Evolutionary conservation across 1,140 invertebrate genomes (phyloP).

Genomic region (Cyclina sinensis): DNA sequence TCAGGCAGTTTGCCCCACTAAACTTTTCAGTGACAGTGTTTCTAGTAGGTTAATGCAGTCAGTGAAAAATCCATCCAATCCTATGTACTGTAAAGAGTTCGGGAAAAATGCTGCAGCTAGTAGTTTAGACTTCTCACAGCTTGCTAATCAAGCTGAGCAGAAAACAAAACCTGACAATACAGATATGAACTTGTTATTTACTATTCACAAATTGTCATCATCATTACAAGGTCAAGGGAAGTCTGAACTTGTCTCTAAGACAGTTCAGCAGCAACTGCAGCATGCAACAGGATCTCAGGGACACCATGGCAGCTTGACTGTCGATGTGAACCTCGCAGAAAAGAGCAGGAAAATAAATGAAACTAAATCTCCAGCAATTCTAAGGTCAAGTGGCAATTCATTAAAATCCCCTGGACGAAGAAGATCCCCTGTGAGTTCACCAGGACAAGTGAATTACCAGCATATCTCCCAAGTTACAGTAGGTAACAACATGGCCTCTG

Average conservation of each 20-base stretch:
- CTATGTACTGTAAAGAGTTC: conserved; percentile 52
- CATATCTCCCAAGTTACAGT: neutral
- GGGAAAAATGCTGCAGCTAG: neutral
- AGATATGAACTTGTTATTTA: conserved; percentile 42
- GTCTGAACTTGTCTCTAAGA: neutral
- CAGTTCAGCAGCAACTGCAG: conserved; percentile 1
- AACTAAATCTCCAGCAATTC: conserved; percentile 19
- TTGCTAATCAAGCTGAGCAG: conserved; percentile 35
- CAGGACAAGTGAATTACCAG: neutral
- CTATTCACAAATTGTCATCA: conserved; percentile 58
- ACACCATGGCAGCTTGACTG: neutral
- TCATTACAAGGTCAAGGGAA: conserved; percentile 21
- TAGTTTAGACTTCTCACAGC: conserved; percentile 57
- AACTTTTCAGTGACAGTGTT: conserved; percentile 35
- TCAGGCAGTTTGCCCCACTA: neutral
- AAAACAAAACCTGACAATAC: neutral
- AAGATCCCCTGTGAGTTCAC: neutral
- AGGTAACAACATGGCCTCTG: neutral
- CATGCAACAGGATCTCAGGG: conserved; percentile 14
- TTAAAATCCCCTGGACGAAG: conserved; percentile 2
- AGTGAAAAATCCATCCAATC: conserved; percentile 48
- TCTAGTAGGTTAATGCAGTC: conserved; percentile 40
- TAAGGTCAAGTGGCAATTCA: neutral
- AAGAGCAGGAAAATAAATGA: conserved; percentile 14
- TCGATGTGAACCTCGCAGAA: conserved; percentile 8